Evolutionary conservation across 2,888 invertebrate genomes (phyloP), one percentile per base, ranked within the genome.

Genomic region (Branchellion lobata): DNA sequence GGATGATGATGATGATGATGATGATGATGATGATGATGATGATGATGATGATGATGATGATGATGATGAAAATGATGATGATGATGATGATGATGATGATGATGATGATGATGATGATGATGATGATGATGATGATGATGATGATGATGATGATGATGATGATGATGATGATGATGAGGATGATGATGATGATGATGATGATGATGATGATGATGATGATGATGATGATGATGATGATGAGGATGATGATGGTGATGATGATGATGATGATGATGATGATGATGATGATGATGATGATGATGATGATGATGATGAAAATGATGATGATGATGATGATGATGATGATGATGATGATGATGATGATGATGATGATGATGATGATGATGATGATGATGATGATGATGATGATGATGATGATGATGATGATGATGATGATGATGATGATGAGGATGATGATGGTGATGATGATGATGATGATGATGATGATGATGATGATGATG

Each of bases 1-100:
- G 5, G 47, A n/a, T 74, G 74, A 74, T 74, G 47, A 47, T 74
- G 74, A 74, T 74, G 47, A 74, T 34, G 74, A 74, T 74, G 74
- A 74, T 74, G 74, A 40, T 47, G 47, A 40, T 74, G 40, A 40
- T 36, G 34, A 71, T 71, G 71, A 71, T 71, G 71, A 71, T 71
- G 71, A 71, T 71, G 71, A 71, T 71, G 71, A 71, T 71, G 71
- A 29, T 11, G 29, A 29, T 65, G 65, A 65, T 5, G 29, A 65
- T 65, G 65, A 65, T 65, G 65, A 21, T 40, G 14, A 40, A 40
- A 40, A 40, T 40, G 40, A 40, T 40, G 40, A 65, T 65, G 65
- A 40, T 40, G 40, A 40, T 40, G 40, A 40, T 40, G 40, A 40
- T 40, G 40, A 40, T 40, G 40, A 40, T 40, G 40, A 40, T 40